Percentiles rank a stretch among this genome's conserved stretches.
These are phyloP conservation scores for Sebastiscus tertius DNA, from an alignment of 2,797 vertebrate species.

Conservation along the genomic window DNA sequence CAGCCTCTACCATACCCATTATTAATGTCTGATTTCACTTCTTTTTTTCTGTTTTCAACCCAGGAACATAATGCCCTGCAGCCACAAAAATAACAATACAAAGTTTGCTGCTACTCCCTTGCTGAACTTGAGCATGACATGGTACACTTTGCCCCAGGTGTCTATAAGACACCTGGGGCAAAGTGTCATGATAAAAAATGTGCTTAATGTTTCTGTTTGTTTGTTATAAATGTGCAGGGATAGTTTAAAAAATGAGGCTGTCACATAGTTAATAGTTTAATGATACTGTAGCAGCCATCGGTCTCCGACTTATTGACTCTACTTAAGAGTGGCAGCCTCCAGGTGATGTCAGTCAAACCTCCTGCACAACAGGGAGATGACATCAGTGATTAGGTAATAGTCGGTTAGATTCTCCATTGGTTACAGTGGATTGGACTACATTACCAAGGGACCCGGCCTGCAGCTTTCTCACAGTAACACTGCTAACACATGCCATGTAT, in stretches of 20 bases:
- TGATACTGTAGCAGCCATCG: background rate
- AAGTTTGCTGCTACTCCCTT: background rate
- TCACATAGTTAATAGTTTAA: background rate
- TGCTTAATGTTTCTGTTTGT: background rate
- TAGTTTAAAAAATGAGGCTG: background rate
- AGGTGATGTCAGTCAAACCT: constrained; percentile 34
- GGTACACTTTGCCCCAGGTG: background rate
- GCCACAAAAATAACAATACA: background rate
- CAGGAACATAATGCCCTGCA: background rate
- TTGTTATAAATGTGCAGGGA: background rate
- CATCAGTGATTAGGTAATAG: constrained; percentile 40
- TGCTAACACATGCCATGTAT: background rate
- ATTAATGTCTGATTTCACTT: background rate
- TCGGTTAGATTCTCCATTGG: constrained; percentile 48
- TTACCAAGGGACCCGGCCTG: constrained; percentile 44
- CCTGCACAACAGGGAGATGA: constrained; percentile 43
- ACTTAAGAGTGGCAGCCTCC: constrained; percentile 9
- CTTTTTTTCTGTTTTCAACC: background rate
- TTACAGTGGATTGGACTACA: constrained; percentile 41
- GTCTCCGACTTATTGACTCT: background rate
- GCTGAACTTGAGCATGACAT: background rate
- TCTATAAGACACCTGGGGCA: too few species aligned
- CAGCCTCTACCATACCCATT: background rate
- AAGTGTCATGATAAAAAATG: background rate
- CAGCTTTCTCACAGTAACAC: constrained; percentile 31